Conservation (phyloP, 1,140 invertebrate genomes). For the Drosophila obscura region DNA sequence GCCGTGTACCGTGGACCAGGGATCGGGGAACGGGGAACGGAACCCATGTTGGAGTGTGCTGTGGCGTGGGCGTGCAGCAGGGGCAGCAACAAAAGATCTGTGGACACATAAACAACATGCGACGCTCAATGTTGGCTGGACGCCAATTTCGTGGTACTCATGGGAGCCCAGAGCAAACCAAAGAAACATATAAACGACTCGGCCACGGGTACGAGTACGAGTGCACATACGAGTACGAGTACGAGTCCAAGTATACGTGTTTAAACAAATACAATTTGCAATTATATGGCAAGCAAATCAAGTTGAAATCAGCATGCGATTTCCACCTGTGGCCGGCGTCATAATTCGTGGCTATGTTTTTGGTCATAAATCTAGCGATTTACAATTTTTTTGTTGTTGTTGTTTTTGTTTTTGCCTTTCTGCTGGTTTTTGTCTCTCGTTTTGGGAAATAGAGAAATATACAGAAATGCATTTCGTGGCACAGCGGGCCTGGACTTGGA, state of each 20-base stretch:
- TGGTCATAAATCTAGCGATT: slow-evolving; percentile 79
- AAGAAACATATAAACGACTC: not conserved
- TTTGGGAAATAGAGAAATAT: slow-evolving; percentile 25
- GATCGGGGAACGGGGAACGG: not conserved
- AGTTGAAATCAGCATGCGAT: slow-evolving; percentile 80
- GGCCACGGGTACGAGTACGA: slow-evolving; percentile 8
- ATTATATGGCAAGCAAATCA: slow-evolving; percentile 81
- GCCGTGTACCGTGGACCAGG: not conserved
- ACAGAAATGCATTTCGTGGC: slow-evolving; percentile 74
- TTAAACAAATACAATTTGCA: slow-evolving; percentile 82
- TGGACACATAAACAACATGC: slow-evolving; percentile 66
- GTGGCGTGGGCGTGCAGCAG: slow-evolving; percentile 41
- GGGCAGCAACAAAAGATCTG: slow-evolving; percentile 39
- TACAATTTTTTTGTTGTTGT: slow-evolving; percentile 72
- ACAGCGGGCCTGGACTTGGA: slow-evolving; percentile 62
- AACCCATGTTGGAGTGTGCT: slow-evolving; percentile 30
- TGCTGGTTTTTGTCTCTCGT: slow-evolving; percentile 7
- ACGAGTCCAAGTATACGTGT: slow-evolving; percentile 50
- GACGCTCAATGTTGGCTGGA: slow-evolving; percentile 52
- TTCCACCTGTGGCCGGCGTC: slow-evolving; percentile 80
- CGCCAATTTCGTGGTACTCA: slow-evolving; percentile 58
- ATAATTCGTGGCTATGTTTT: slow-evolving; percentile 80
- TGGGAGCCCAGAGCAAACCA: slow-evolving; percentile 11
- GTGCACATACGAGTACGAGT: not conserved
- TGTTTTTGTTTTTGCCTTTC: slow-evolving; percentile 22